Percentiles rank a stretch among this genome's conserved stretches.
Conservation (phyloP, 1,140 invertebrate genomes). For the Platyura marginata region DNA sequence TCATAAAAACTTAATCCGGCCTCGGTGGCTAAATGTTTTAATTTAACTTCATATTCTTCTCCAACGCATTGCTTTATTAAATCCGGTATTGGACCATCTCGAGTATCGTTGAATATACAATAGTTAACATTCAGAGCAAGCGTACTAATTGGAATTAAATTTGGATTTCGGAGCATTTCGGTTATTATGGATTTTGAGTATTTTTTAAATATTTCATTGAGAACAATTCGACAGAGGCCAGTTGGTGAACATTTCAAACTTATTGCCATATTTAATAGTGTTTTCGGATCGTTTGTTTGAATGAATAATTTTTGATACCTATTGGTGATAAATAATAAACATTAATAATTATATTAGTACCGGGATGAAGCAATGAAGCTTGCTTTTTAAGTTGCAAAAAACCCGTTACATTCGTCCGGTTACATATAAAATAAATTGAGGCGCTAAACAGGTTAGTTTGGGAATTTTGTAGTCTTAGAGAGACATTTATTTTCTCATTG, state of each 20-base stretch:
- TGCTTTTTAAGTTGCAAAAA: no score
- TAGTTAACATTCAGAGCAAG: conserved; percentile 44
- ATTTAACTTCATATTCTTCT: conserved; percentile 51
- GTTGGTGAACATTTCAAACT: conserved; percentile 36
- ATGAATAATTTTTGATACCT: conserved; percentile 13
- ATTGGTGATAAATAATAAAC: not conserved
- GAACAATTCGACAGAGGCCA: conserved; percentile 40
- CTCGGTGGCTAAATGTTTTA: conserved; percentile 37
- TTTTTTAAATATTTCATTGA: conserved; percentile 40
- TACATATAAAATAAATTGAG: no score
- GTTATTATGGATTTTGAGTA: conserved; percentile 27
- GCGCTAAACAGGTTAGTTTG: no score
- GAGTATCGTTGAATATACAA: conserved; percentile 43
- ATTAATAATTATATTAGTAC: no score
- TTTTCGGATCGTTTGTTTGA: conserved; percentile 22
- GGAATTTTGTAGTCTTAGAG: no score
- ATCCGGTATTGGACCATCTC: conserved; percentile 53
- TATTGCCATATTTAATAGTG: conserved; percentile 36
- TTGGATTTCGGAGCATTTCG: conserved; percentile 41
- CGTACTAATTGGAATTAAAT: conserved; percentile 38
- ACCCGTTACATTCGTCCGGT: no score
- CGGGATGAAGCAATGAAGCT: no score
- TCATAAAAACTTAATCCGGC: conserved; percentile 50
- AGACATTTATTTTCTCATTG: no score
- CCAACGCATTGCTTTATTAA: conserved; percentile 51